phyloP scores from a whole-genome alignment of 2,797 vertebrate species.

The Clarias pachynema region DNA sequence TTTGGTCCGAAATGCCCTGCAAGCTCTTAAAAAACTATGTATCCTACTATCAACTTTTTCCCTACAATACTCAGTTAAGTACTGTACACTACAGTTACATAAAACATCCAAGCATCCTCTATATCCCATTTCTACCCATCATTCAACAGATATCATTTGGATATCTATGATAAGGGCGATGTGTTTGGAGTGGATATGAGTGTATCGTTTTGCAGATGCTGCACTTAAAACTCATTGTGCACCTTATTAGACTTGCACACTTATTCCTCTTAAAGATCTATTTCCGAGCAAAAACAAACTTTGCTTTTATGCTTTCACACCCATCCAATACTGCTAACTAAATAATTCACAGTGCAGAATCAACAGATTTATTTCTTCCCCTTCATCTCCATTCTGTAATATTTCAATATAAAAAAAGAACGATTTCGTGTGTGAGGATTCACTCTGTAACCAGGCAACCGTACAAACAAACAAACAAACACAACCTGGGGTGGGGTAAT shows the following conservation, averaged over 20 bases:
- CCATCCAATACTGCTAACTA: not conserved
- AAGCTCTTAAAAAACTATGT: no score
- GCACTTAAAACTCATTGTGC: not conserved
- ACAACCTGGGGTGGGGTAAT: not conserved
- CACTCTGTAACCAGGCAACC: conserved; percentile 7
- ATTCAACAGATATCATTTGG: not conserved
- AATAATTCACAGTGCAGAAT: not conserved
- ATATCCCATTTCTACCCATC: not conserved
- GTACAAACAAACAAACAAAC: not conserved
- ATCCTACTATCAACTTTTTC: no score
- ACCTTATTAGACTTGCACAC: not conserved
- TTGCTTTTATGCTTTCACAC: not conserved
- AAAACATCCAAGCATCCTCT: no score
- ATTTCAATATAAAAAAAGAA: not conserved
- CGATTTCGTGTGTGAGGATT: not conserved
- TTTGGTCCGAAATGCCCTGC: no score
- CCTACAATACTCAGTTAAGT: no score
- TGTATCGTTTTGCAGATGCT: not conserved
- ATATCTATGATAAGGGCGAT: not conserved
- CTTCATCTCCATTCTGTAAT: not conserved
- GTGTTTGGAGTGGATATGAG: not conserved
- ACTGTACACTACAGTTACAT: no score
- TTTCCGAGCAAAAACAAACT: not conserved
- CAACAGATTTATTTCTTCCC: not conserved
- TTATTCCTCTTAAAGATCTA: not conserved